These are phyloP conservation scores for Ooceraea biroi DNA, from an alignment of 1,140 invertebrate species.

Conservation along the genomic window DNA sequence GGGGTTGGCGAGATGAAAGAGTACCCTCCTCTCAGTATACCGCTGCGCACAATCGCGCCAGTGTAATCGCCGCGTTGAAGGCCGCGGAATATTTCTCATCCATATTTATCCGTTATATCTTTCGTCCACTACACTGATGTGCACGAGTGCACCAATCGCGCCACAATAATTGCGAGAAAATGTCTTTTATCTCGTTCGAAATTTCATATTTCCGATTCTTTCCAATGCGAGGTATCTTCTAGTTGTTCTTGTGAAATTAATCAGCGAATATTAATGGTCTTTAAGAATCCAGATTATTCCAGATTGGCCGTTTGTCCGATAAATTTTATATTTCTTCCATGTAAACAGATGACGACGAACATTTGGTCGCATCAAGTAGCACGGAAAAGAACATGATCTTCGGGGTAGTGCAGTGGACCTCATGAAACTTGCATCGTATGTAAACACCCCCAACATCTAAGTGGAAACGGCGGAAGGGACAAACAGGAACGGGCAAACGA, in stretches of 20 bases:
- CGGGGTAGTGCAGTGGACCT: slow-evolving; percentile 44
- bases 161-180: neutral
- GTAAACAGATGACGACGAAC: slow-evolving; percentile 62
- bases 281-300: slow-evolving; percentile 3
- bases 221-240: neutral
- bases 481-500: slow-evolving; percentile 36
- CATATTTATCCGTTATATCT: neutral
- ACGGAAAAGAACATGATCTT: slow-evolving; percentile 48
- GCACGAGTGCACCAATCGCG: neutral
- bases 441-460: slow-evolving; percentile 45
- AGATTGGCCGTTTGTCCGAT: slow-evolving; percentile 23
- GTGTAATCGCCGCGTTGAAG: neutral
- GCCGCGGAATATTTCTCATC: slow-evolving; percentile 4
- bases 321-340: slow-evolving; percentile 67
- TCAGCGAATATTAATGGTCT: neutral
- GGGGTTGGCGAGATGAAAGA: neutral
- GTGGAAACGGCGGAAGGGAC: neutral
- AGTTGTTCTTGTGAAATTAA: neutral
- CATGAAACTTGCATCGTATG: slow-evolving; percentile 71
- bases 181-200: neutral
- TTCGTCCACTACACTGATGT: neutral
- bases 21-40: neutral
- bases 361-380: slow-evolving; percentile 15
- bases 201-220: neutral
- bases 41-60: neutral